Conservation (phyloP, 2,113 vertebrate genomes). For the Myiozetetes cayanensis region DNA sequence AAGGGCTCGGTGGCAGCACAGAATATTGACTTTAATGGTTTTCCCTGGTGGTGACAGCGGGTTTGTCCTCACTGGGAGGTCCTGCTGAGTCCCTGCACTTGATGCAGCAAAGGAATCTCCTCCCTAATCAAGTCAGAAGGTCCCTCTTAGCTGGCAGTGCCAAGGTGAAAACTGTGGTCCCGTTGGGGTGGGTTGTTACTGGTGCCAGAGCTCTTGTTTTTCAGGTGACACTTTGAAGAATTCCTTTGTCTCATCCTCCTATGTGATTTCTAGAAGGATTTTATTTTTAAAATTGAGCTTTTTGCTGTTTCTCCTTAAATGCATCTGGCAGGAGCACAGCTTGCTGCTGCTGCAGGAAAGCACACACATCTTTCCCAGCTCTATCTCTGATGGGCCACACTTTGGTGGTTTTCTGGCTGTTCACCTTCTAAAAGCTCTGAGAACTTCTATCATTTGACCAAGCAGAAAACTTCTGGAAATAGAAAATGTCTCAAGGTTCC, state of each 20-base stretch:
- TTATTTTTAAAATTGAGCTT: not conserved
- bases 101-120: not conserved
- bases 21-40: not conserved
- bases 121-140: not conserved
- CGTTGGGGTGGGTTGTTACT: not conserved
- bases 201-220: not conserved
- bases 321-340: not conserved
- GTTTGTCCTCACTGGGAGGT: not conserved
- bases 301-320: not conserved
- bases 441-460: not conserved
- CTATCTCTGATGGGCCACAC: not conserved
- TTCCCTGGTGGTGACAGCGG: not conserved
- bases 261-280: not conserved
- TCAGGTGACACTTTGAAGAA: not conserved
- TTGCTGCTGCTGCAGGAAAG: too few species aligned
- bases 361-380: not conserved
- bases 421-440: not conserved
- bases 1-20: not conserved
- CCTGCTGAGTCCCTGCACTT: not conserved
- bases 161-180: fast-evolving
- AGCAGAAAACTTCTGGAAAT: not conserved
- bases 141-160: not conserved
- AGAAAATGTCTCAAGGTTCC: not conserved
- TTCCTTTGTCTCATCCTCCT: not conserved
- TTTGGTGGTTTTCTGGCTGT: not conserved